Conservation (phyloP, 2,797 vertebrate genomes). For the Muraenolepis orangiensis region DNA sequence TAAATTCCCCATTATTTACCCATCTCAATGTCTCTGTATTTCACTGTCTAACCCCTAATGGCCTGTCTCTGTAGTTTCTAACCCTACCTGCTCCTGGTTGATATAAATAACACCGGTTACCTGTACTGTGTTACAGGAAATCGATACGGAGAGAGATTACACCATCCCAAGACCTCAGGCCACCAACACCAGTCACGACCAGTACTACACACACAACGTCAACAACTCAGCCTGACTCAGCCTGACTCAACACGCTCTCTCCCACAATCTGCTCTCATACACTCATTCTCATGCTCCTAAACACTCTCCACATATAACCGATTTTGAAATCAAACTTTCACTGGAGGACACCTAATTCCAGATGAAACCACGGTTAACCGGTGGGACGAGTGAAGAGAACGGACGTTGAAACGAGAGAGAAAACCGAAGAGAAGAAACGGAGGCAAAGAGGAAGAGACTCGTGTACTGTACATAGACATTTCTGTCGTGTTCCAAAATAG, state of each 20-base stretch:
- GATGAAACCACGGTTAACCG: not conserved
- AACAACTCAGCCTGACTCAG: not conserved
- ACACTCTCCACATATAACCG: not conserved
- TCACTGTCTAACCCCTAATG: no score
- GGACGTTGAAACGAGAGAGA: slow-evolving; percentile 15
- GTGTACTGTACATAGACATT: slow-evolving; percentile 23
- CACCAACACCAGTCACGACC: slow-evolving; percentile 68
- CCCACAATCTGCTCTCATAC: not conserved
- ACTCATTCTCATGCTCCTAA: not conserved
- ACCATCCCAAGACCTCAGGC: slow-evolving; percentile 81
- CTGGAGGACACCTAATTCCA: not conserved
- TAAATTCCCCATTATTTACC: no score
- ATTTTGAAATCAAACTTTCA: not conserved
- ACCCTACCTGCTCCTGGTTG: not conserved
- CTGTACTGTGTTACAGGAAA: slow-evolving; percentile 70
- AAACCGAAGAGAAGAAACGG: slow-evolving; percentile 29
- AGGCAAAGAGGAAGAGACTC: slow-evolving; percentile 32
- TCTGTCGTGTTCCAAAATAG: not conserved
- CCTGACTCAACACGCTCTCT: no score
- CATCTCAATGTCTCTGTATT: no score
- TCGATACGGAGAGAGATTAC: slow-evolving; percentile 75
- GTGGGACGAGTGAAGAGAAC: slow-evolving; percentile 11
- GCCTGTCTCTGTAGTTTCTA: not conserved
- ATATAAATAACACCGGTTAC: not conserved
- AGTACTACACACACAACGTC: slow-evolving; percentile 53